Conservation (phyloP, 2,888 invertebrate species). For the Proisotoma minuta region DNA sequence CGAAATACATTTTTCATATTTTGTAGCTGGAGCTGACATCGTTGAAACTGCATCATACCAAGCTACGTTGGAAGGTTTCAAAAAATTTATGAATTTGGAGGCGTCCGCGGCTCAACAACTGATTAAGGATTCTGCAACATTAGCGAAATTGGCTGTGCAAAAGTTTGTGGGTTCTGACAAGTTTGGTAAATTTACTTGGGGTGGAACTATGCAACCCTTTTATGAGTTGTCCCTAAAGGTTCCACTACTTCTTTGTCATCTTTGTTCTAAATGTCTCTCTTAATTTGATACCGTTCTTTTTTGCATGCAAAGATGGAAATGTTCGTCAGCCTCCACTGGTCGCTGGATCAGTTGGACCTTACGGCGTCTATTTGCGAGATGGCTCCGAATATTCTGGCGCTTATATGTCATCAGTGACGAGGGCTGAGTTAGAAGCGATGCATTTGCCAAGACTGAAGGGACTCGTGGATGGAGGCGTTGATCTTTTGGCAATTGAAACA, state of each 20-base stretch:
- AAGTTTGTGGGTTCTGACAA: no score
- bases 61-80: constrained; percentile 71
- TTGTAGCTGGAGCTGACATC: constrained; percentile 75
- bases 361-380: constrained; percentile 83
- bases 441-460: constrained; percentile 76
- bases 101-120: constrained; percentile 65
- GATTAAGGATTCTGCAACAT: constrained; percentile 66
- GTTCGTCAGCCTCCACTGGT: constrained; percentile 58
- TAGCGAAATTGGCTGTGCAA: constrained; percentile 69
- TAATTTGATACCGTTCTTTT: background rate
- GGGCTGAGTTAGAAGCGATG: constrained; percentile 71
- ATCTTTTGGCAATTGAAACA: constrained; percentile 84
- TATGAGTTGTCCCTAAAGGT: no score
- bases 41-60: constrained; percentile 88
- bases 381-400: constrained; percentile 90
- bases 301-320: background rate
- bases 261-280: background rate
- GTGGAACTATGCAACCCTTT: no score
- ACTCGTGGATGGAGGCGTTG: constrained; percentile 73
- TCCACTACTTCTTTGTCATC: no score
- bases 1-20: no score
- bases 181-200: no score
- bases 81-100: constrained; percentile 63
- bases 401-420: constrained; percentile 64
- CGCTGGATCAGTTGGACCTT: constrained; percentile 87